Percentiles rank a stretch among this genome's conserved stretches.
Conservation (phyloP, 2,797 vertebrate genomes). For the Centropyge bicolor region DNA sequence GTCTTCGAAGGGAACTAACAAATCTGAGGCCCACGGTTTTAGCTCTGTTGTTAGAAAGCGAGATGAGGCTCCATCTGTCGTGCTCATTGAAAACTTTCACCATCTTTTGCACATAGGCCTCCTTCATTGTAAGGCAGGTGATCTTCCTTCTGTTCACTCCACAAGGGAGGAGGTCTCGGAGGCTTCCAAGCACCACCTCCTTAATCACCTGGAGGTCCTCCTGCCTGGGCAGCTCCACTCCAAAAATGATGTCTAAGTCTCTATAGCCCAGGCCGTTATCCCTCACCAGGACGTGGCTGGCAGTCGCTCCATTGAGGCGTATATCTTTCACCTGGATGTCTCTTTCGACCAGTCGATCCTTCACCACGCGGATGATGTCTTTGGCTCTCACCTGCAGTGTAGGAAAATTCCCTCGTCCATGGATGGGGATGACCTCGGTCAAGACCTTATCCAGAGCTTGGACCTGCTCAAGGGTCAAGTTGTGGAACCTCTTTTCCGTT, state of each 20-base stretch:
- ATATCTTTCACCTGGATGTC: slow-evolving; percentile 92
- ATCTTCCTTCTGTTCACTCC: slow-evolving; percentile 97
- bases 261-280: slow-evolving; percentile 93
- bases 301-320: slow-evolving; percentile 94
- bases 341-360: slow-evolving; percentile 89
- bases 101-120: slow-evolving; percentile 99
- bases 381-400: slow-evolving; percentile 95
- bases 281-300: slow-evolving; percentile 93
- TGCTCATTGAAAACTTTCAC: slow-evolving; percentile 94
- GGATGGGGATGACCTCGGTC: slow-evolving; percentile 93
- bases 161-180: slow-evolving; percentile 86
- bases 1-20: slow-evolving; percentile 91
- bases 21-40: slow-evolving; percentile 97
- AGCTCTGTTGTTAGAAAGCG: slow-evolving; percentile 94
- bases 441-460: slow-evolving; percentile 93
- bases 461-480: slow-evolving; percentile 93
- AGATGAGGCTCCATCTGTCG: slow-evolving; percentile 98
- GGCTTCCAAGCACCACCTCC: slow-evolving; percentile 92
- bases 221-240: slow-evolving; percentile 91
- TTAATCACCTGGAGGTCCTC: slow-evolving; percentile 96
- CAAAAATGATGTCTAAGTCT: slow-evolving; percentile 96
- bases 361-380: slow-evolving; percentile 93
- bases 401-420: slow-evolving; percentile 96
- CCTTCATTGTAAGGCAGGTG: slow-evolving; percentile 94
- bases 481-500: slow-evolving; percentile 88